Conservation (phyloP, 1,140 invertebrate species). For the Helicoverpa armigera region DNA sequence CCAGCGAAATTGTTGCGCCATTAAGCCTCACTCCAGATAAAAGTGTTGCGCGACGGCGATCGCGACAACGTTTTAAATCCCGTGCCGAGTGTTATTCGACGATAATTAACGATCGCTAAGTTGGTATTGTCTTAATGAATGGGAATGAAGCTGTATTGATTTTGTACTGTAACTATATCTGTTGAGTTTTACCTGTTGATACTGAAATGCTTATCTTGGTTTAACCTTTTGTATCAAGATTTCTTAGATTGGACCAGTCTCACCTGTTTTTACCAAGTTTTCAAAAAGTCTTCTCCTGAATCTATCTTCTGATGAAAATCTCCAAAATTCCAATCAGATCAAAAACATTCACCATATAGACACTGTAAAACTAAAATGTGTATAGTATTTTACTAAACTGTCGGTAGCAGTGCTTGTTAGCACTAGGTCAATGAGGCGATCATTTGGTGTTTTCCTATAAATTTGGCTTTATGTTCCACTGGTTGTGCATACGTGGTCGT, state of each 20-base stretch:
- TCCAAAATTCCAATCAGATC: background rate
- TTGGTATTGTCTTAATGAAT: background rate
- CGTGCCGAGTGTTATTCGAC: conserved; percentile 32
- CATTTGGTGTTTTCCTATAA: conserved; percentile 36
- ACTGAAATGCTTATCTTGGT: too few species aligned
- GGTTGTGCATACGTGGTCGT: conserved; percentile 32
- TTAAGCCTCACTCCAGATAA: conserved; percentile 75
- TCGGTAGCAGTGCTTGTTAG: conserved; percentile 1
- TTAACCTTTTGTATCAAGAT: background rate
- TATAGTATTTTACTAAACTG: background rate
- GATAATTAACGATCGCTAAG: conserved; percentile 36
- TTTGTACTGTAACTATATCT: too few species aligned
- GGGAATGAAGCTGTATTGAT: too few species aligned
- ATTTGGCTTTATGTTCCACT: conserved; percentile 29
- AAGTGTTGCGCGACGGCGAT: conserved; percentile 57
- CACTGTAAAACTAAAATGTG: background rate
- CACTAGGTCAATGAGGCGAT: conserved; percentile 23
- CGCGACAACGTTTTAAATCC: conserved; percentile 37
- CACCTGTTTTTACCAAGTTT: background rate
- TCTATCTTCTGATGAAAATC: too few species aligned
- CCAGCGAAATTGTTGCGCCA: conserved; percentile 67
- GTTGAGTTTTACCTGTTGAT: too few species aligned
- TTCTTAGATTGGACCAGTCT: background rate
- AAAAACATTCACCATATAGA: background rate
- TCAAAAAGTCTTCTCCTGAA: background rate